Base-by-base conservation (phyloP, 1,140 invertebrate species). In the Temnothorax nylanderi region DNA sequence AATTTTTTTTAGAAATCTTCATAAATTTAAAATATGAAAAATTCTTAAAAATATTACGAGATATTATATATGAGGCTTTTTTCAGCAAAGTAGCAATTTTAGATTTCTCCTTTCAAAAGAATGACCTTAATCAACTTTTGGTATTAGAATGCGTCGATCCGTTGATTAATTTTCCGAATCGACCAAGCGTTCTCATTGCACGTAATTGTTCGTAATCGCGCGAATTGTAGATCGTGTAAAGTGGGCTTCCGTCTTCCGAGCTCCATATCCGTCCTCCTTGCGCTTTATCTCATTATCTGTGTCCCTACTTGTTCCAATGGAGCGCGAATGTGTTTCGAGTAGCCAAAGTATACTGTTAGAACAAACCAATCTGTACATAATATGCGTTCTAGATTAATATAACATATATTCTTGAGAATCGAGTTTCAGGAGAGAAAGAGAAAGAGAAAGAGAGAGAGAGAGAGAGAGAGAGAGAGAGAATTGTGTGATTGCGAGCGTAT, bases 151-250 rank as follows among this genome's bases (percentile, higher is more conserved):
- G 8, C 41, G 1, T 26, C 1, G 1, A 26, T 26, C 26, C 26
- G 26, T 26, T 26, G 26, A 26, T 26, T 26, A 26, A 26, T 44
- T 44, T 44, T 44, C 47, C 47, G 13, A 10, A 3, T 51, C 49
- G 49, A 51, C 49, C 16, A 16, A 18, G 0, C 0, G 16, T 51
- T 51, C 4, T 56, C 13, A 2, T 54, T 13, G 60, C 32, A 6
- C 6, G 13, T 10, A 18, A 65, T 37, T 41, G 6, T 34, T 21
- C 13, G 7, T 13, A 56, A 37, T 67, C 21, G 16, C 13, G 26
- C 26, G 26, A 26, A 44, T 44, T 44, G n/a, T 72, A 18, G 69
- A 72, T 49, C 44, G 69, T 72, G 44, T 49, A 49, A 72, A 69
- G 41, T 49, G 41, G 41, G 65, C 41, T 26, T 13, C 11, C 5